Evolutionary conservation across 2,113 vertebrate genomes (phyloP).

Genomic region (Rhipidura dahli): DNA sequence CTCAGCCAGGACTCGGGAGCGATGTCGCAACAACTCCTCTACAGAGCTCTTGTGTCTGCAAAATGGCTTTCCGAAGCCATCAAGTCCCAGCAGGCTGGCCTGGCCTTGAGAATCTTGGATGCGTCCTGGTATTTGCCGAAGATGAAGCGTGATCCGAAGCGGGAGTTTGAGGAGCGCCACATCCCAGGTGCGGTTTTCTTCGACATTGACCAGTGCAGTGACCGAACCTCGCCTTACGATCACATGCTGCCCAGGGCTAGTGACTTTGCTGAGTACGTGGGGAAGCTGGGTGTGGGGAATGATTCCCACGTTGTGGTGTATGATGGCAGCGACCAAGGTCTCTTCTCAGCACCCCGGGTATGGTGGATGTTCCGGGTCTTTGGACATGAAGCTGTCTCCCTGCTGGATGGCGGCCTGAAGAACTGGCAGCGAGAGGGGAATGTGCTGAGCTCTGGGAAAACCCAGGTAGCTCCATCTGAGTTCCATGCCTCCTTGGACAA

Average conservation of each 20-base stretch:
- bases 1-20: not conserved
- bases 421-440: conserved; percentile 81
- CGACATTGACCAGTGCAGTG: conserved; percentile 87
- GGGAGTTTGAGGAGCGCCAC: conserved; percentile 83
- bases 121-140: conserved; percentile 90
- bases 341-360: conserved; percentile 85
- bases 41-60: conserved; percentile 81
- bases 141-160: conserved; percentile 75
- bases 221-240: conserved; percentile 79
- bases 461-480: conserved; percentile 44
- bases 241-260: conserved; percentile 85
- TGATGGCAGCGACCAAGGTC: conserved; percentile 87
- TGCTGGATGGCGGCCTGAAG: conserved; percentile 88
- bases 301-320: conserved; percentile 91
- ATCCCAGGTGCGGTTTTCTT: conserved; percentile 88
- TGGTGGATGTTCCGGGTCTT: conserved; percentile 98
- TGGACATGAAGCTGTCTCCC: conserved; percentile 84
- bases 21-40: conserved; percentile 81
- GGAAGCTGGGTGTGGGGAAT: conserved; percentile 82
- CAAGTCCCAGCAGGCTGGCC: conserved; percentile 68
- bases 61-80: conserved; percentile 87
- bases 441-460: conserved; percentile 69
- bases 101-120: conserved; percentile 82
- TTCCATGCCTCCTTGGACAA: conserved; percentile 76
- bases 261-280: conserved; percentile 81